Percentiles rank a stretch among this genome's conserved stretches.
phyloP scores from a whole-genome alignment of 2,113 vertebrate genomes.

The Alligator mississippiensis region DNA sequence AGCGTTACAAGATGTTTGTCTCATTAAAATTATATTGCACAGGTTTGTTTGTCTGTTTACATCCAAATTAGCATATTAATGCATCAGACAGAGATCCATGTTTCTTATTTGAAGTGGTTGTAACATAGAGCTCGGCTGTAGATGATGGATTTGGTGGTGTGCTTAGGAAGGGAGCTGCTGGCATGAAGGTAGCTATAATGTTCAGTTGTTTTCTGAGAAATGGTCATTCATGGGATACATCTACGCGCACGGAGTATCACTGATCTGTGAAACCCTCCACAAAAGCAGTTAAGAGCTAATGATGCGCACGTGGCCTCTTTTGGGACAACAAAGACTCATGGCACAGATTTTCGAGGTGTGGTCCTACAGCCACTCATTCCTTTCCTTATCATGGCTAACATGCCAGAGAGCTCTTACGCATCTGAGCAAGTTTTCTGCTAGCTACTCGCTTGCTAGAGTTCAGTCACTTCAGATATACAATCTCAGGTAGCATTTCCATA shows the following conservation, averaged over 20 bases:
- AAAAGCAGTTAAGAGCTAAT: not conserved
- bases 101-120: not conserved
- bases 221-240: not conserved
- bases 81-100: not conserved
- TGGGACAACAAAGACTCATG: too few species aligned
- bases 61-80: too few species aligned
- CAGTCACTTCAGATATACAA: not conserved
- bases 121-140: too few species aligned
- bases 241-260: not conserved
- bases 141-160: too few species aligned
- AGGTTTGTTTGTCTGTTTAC: not conserved
- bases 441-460: not conserved
- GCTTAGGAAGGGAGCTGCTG: too few species aligned
- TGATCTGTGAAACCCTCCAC: not conserved
- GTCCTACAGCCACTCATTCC: not conserved
- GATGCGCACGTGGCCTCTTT: too few species aligned
- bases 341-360: not conserved
- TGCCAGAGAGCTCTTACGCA: not conserved
- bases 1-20: not conserved
- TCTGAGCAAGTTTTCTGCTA: not conserved
- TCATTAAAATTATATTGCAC: not conserved
- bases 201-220: too few species aligned
- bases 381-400: not conserved
- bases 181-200: too few species aligned
- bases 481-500: not conserved